These are phyloP conservation scores for Oreohelix idahoensis DNA, from an alignment of 1,140 invertebrate species.

Conservation along the genomic window DNA sequence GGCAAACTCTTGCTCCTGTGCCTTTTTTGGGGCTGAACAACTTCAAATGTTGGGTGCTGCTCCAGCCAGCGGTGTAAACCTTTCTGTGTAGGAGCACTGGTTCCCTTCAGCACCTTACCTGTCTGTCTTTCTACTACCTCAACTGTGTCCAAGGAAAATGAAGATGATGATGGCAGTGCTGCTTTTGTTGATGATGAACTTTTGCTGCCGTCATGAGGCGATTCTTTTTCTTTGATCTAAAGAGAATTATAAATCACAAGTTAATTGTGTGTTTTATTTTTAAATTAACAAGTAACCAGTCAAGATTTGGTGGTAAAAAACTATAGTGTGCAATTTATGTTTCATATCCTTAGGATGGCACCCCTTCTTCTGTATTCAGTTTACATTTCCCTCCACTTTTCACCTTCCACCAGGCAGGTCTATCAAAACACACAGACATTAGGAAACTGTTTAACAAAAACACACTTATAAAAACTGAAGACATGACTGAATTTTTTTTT, in stretches of 20 bases:
- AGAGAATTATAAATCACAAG: neutral
- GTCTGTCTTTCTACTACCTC: conserved; percentile 85
- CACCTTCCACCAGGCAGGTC: too few species aligned
- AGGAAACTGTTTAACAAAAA: too few species aligned
- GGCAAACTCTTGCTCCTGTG: conserved; percentile 64
- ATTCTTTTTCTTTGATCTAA: conserved; percentile 23
- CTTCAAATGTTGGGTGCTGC: conserved; percentile 88
- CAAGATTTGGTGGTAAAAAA: too few species aligned
- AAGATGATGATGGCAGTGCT: neutral
- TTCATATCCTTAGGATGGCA: too few species aligned
- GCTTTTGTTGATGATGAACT: conserved; percentile 15
- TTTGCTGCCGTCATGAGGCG: neutral
- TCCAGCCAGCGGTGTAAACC: conserved; percentile 88
- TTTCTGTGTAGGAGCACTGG: conserved; percentile 83
- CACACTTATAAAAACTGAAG: too few species aligned
- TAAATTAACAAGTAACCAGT: too few species aligned
- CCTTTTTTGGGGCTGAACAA: conserved; percentile 77
- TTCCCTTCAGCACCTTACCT: conserved; percentile 82
- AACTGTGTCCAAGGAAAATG: conserved; percentile 5
- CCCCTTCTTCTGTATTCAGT: too few species aligned
- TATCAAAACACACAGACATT: too few species aligned
- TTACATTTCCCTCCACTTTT: too few species aligned
- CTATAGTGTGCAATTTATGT: too few species aligned
- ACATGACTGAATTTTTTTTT: too few species aligned
- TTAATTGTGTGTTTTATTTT: neutral